Base-by-base conservation (phyloP, 1,140 invertebrate genomes). In the Prorops nasuta region DNA sequence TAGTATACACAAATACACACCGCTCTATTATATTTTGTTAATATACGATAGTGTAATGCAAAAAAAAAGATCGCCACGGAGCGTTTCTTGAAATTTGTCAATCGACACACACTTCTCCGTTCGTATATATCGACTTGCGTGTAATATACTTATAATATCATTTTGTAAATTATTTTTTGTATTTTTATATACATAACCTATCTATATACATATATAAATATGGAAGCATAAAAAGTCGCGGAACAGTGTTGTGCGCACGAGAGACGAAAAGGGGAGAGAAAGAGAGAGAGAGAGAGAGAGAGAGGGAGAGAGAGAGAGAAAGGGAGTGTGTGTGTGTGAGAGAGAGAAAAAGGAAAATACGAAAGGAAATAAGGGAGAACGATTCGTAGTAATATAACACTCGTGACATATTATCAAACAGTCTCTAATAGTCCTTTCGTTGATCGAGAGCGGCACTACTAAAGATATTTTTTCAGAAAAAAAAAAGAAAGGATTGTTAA, bases 141-240 rank as follows among this genome's bases (percentile, higher is more conserved):
- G 62, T 66, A 60, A 65, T 60, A 63, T 64, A 67, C 52, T 60
- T 60, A 59, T 63, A 55, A 58, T 64, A 64, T 69, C 56, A 66
- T 65, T 68, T 69, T 67, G 60, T 67, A 67, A 67, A 64, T 67
- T 66, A 66, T 67, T 69, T 69, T 66, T 64, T 69, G 63, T 69
- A 67, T 66, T 69, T 67, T 69, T 66, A 67, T 64, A 64, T 58
- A 59, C 51, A 58, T 22, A 28, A n/a, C n/a, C n/a, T 28, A 42
- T 22, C 17, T 36, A 17, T 58, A 59, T 44, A 52, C 53, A 54
- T 60, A 54, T 59, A 56, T 53, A 56, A 61, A 57, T 60, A 60
- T 57, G 43, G 49, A 58, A 60, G 57, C 56, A 58, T 60, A 58
- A 44, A 58, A 58, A 49, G 43, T 40, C 46, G 55, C 54, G 54